Percentiles rank a stretch among this genome's conserved stretches.
Evolutionary conservation across 2,888 invertebrate genomes (phyloP).

Genomic region (Exocentrus adspersus): DNA sequence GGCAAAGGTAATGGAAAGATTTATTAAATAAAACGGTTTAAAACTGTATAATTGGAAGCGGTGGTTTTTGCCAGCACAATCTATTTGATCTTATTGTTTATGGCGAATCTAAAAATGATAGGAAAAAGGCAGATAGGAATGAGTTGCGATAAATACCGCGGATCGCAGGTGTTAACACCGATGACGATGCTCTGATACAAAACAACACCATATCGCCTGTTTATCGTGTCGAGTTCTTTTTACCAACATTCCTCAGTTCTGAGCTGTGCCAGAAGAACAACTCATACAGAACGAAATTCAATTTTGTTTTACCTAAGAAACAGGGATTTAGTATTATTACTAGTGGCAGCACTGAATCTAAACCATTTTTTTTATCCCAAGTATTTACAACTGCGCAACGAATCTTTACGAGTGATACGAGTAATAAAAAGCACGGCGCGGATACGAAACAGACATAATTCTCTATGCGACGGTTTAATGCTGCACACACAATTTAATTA

Average conservation of each 20-base stretch:
- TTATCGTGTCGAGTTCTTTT: too few relatives aligned
- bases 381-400: neutral
- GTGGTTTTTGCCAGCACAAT: neutral
- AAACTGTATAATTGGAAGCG: neutral
- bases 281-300: too few relatives aligned
- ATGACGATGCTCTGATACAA: too few relatives aligned
- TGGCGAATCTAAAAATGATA: neutral
- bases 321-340: neutral
- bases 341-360: neutral
- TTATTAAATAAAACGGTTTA: conserved; percentile 3
- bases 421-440: too few relatives aligned
- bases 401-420: neutral
- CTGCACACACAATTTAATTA: neutral
- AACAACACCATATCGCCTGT: too few relatives aligned
- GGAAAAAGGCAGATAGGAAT: neutral
- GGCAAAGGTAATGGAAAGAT: neutral
- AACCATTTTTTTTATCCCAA: too few relatives aligned
- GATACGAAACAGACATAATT: neutral
- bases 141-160: neutral
- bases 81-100: conserved; percentile 3
- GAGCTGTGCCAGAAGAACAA: too few relatives aligned
- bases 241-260: too few relatives aligned
- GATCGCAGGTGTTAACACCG: too few relatives aligned
- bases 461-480: neutral
- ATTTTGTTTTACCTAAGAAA: too few relatives aligned